These are phyloP conservation scores for Enteromius trimaculatus DNA, from an alignment of 2,797 vertebrate species.

Conservation along the genomic window DNA sequence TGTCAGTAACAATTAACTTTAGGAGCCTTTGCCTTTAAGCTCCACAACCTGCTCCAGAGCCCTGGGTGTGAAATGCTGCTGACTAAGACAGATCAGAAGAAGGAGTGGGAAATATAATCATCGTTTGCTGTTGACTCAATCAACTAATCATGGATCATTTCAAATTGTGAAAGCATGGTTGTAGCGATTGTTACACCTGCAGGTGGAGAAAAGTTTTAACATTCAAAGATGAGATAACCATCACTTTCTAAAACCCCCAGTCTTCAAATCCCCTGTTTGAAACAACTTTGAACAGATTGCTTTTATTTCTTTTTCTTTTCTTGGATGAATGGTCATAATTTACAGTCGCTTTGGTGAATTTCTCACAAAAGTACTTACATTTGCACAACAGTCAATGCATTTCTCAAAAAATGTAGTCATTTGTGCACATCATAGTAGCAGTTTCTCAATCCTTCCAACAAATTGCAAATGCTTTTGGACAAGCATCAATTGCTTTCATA, in stretches of 20 bases:
- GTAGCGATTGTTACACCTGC: neutral
- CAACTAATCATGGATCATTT: neutral
- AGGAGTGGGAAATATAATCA: constrained; percentile 15
- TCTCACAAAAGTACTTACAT: no score
- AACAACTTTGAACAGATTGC: neutral
- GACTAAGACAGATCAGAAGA: constrained; percentile 4
- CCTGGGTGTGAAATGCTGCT: constrained; percentile 1
- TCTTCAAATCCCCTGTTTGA: no score
- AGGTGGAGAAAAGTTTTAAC: neutral
- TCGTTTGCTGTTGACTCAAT: neutral
- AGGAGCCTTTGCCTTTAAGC: constrained; percentile 22
- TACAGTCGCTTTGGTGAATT: neutral
- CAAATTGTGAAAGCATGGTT: neutral
- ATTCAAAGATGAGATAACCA: neutral
- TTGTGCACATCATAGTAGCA: no score
- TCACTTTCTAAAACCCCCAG: neutral
- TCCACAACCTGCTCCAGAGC: neutral
- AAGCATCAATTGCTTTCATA: no score
- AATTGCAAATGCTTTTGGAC: no score
- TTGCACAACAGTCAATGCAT: no score
- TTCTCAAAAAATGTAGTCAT: no score
- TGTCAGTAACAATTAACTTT: constrained; percentile 49
- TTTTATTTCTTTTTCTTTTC: neutral
- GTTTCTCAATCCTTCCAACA: no score
- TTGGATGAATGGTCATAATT: neutral